Evolutionary conservation across 1,140 invertebrate genomes (phyloP).

Genomic region (Nasonia longicornis): DNA sequence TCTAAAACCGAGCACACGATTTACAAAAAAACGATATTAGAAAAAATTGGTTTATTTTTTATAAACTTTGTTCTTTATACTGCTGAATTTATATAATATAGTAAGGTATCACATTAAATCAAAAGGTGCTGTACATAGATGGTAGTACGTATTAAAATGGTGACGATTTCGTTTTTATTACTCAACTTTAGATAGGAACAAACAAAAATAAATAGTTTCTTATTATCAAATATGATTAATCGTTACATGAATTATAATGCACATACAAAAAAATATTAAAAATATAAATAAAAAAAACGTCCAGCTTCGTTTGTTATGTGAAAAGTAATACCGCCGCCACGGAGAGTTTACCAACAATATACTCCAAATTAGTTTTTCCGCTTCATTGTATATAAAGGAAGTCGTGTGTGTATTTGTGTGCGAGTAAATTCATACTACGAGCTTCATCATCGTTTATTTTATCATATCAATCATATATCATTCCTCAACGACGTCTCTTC

Average conservation of each 20-base stretch:
- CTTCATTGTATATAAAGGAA: conserved; percentile 36
- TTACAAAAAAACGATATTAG: conserved; percentile 45
- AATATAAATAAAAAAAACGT: conserved; percentile 57
- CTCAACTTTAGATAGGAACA: conserved; percentile 63
- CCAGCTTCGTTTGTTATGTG: conserved; percentile 41
- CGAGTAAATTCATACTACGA: conserved; percentile 45
- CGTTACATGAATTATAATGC: conserved; percentile 63
- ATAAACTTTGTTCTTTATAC: conserved; percentile 49
- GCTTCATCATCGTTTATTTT: conserved; percentile 42
- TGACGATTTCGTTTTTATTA: conserved; percentile 57
- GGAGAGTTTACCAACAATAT: conserved; percentile 39
- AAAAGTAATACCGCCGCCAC: conserved; percentile 34
- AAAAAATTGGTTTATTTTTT: conserved; percentile 47
- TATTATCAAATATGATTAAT: conserved; percentile 61
- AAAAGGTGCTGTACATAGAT: conserved; percentile 66
- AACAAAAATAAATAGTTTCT: conserved; percentile 63
- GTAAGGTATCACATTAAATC: conserved; percentile 67
- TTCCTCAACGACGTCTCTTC: conserved; percentile 42
- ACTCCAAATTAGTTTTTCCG: conserved; percentile 36
- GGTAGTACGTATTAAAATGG: conserved; percentile 60
- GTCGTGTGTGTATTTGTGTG: conserved; percentile 20
- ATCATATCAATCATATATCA: conserved; percentile 37
- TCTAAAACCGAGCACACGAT: conserved; percentile 46
- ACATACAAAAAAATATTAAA: conserved; percentile 66
- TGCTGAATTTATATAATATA: conserved; percentile 59